Base-by-base conservation (phyloP, 2,888 invertebrate species). In the Lissonota sp. region DNA sequence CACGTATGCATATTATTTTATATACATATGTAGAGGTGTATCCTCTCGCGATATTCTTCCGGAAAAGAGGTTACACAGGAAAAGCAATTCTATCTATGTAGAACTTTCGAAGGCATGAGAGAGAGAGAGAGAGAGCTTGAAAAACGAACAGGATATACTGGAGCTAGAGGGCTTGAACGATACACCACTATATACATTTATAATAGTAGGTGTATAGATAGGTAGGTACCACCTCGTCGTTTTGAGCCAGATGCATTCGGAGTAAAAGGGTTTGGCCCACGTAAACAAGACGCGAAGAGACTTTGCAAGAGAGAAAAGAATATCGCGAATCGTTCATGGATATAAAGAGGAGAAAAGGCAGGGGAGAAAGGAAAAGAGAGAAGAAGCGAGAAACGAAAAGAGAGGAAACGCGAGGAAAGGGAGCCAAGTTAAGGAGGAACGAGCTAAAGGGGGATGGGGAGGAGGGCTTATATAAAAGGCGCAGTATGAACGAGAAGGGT, bases 231-330 rank as follows among this genome's bases (percentile, higher is more conserved):
- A 69, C 70, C 64, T 70, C 81, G 72, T 78, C 74, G 81, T 70
- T 60, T 39, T 51, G 60, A 78, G 70, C 74, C 81, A 81, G 78
- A 81, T 81, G 78, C 81, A 81, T 81, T 78, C 81, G 66, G 76
- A 77, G 80, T 72, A 76, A 81, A 81, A 71, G 78, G 81, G 58
- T 81, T 81, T 70, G 75, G 80, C 75, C 78, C 78, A 67, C 60
- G 77, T 76, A 74, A 81, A 80, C 80, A 74, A 78, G 70, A 73
- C 63, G 60, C 70, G 78, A 69, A 69, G 70, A 53, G 72, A 76
- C 76, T 72, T 55, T 57, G 63, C 71, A 75, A 76, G 75, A 49
- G 71, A 42, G 6, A 26, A 42, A 53, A 16, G 16, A 8, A 7
- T 42, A 42, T 10, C 39, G 46, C 16, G 39, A 64, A 63, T 7